Evolutionary conservation across 2,797 vertebrate species (phyloP), one percentile per base, ranked within the genome.

Genomic region (Esox lucius): DNA sequence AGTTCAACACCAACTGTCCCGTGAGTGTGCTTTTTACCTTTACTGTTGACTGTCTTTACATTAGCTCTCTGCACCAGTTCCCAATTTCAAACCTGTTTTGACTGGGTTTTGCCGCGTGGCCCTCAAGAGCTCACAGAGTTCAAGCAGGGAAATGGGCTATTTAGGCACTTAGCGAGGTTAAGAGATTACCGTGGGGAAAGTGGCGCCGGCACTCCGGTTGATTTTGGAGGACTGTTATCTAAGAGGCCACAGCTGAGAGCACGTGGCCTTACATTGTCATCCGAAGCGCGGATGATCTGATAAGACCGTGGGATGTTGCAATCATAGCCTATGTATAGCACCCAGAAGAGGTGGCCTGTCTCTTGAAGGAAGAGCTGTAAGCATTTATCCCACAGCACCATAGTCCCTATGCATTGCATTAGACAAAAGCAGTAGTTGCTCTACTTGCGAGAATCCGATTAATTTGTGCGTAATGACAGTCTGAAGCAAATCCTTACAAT

Each of bases 81-180:
- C 13, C 78, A 81, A 39, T 70, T 33, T 13, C 80, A 77, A 80
- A 74, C 77, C 68, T 77, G 78, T 83, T 86, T 79, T 86, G 80
- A 87, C 49, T 19, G 7, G 51, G 51, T 16, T 64, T 59, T 62
- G 22, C 3, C 1, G 9, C 9, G 22, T 17, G 49, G 49, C 49
- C 49, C 59, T 61, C 24, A n/a, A n/a, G 22, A 61, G 49, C 15
- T 51, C 24, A 11, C 11, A 2, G n/a, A 26, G 77, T 84, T 83
- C 68, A 74, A 74, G 24, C 39, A 72, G 65, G 26, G 68, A 71
- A 76, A 74, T 61, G 75, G 86, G 48, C 74, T 75, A 31, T 70
- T 75, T 72, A 80, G 53, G 72, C 75, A 65, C 22, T 5, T 2
- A 66, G 56, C 0, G 19, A 67, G 46, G 77, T 71, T 79, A 42